phyloP scores from a whole-genome alignment of 2,888 invertebrate genomes.

The Lochmaea crataegi region DNA sequence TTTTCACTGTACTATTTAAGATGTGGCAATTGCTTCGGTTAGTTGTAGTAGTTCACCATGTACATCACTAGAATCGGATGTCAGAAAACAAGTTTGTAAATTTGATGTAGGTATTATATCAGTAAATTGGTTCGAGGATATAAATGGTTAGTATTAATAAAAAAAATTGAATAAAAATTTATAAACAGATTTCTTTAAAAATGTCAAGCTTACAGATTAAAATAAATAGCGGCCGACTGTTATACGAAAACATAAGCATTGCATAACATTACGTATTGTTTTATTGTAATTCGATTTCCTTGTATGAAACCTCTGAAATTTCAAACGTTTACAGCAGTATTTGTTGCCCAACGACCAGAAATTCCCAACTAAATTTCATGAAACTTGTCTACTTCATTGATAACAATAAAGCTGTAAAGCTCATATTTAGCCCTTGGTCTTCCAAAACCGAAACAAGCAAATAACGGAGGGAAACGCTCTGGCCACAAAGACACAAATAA shows the following conservation, averaged over 20 bases:
- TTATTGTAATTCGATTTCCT: background rate
- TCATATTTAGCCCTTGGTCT: background rate
- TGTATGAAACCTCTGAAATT: background rate
- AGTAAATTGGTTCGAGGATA: constrained; percentile 1
- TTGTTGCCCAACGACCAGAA: background rate
- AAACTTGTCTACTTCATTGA: background rate
- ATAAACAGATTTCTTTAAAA: too few relatives aligned
- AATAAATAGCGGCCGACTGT: background rate
- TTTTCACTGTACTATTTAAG: constrained; percentile 8
- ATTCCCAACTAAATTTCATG: background rate
- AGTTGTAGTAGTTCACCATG: constrained; percentile 10
- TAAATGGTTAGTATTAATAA: background rate
- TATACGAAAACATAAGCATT: background rate
- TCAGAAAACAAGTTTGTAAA: constrained; percentile 24
- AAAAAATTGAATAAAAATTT: background rate
- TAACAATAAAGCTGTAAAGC: constrained; percentile 2
- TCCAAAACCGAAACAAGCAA: background rate
- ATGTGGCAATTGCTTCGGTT: constrained; percentile 22
- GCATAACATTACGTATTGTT: background rate
- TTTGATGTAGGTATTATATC: constrained; percentile 21
- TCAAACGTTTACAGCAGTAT: background rate
- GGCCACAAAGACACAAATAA: background rate
- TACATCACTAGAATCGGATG: constrained; percentile 25
- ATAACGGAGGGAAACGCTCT: background rate
- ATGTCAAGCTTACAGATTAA: too few relatives aligned